Conservation (phyloP, 2,888 invertebrate species). For the Sarcophaga rosellei region DNA sequence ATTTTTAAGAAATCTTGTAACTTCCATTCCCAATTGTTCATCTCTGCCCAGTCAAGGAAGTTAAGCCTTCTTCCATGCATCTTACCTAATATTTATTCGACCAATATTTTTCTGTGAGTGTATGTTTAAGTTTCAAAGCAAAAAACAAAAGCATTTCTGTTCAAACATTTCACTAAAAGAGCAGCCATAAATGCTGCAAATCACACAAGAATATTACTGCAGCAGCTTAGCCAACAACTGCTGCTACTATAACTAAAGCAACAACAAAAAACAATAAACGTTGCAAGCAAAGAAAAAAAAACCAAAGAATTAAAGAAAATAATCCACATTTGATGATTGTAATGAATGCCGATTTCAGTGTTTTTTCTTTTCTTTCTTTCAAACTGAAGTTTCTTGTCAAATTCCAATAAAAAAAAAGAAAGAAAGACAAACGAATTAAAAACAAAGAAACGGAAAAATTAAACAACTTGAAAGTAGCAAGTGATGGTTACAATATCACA, state of each 20-base stretch:
- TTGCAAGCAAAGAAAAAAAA: neutral
- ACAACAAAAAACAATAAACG: neutral
- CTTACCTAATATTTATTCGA: too few species aligned
- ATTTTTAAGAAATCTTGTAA: too few species aligned
- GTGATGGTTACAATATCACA: constrained; percentile 52
- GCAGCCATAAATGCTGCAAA: constrained; percentile 46
- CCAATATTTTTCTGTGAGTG: neutral
- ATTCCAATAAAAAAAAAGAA: neutral
- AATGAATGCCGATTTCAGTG: constrained; percentile 50
- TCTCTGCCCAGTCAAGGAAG: too few species aligned
- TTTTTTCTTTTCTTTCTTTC: neutral
- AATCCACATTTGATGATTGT: constrained; percentile 60
- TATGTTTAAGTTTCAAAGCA: neutral
- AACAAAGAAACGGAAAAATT: constrained; percentile 6
- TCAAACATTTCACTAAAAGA: constrained; percentile 33
- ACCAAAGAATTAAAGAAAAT: constrained; percentile 15
- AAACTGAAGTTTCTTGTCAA: constrained; percentile 46
- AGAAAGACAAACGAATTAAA: neutral
- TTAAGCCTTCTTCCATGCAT: too few species aligned
- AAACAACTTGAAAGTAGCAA: neutral
- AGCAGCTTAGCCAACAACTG: constrained; percentile 2
- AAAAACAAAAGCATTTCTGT: neutral
- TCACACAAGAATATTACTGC: constrained; percentile 20
- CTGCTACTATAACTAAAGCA: neutral
- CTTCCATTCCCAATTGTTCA: too few species aligned